Conservation (phyloP, 2,888 invertebrate genomes). For the Chesias legatella region DNA sequence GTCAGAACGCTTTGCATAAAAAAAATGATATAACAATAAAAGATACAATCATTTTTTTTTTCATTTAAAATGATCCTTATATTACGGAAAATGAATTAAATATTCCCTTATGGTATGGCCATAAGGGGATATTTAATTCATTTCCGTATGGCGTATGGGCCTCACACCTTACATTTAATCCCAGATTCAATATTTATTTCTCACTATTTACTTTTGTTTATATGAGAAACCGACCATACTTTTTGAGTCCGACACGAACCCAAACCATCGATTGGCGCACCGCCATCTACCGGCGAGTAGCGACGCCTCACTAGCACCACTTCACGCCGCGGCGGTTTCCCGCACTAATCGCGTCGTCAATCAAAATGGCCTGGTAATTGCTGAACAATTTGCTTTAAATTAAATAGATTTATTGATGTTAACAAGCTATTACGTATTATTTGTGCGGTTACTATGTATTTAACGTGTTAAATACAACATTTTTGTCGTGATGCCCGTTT, state of each 20-base stretch:
- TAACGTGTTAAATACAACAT: conserved; percentile 29
- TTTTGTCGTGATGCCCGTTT: conserved; percentile 19
- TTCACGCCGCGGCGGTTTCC: conserved; percentile 44
- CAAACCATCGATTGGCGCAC: conserved; percentile 40
- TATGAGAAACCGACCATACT: background rate
- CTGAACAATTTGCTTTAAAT: conserved; percentile 60
- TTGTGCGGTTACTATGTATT: conserved; percentile 28
- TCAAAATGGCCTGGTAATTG: conserved; percentile 60
- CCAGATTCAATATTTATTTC: too few relatives aligned
- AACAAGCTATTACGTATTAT: conserved; percentile 40
- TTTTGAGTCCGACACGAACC: conserved; percentile 1
- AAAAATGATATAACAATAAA: too few relatives aligned
- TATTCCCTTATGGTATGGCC: too few relatives aligned
- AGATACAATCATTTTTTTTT: too few relatives aligned
- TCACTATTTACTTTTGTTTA: too few relatives aligned
- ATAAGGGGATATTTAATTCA: too few relatives aligned
- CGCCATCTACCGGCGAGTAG: conserved; percentile 71
- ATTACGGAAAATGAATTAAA: too few relatives aligned
- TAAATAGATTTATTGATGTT: conserved; percentile 69
- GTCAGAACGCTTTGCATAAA: too few relatives aligned
- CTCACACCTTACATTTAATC: too few relatives aligned
- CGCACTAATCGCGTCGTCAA: conserved; percentile 43
- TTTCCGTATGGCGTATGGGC: too few relatives aligned
- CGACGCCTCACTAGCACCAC: conserved; percentile 39
- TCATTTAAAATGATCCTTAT: too few relatives aligned